These are phyloP conservation scores for Erpetoichthys calabaricus DNA, from an alignment of 2,797 vertebrate genomes.

Conservation along the genomic window DNA sequence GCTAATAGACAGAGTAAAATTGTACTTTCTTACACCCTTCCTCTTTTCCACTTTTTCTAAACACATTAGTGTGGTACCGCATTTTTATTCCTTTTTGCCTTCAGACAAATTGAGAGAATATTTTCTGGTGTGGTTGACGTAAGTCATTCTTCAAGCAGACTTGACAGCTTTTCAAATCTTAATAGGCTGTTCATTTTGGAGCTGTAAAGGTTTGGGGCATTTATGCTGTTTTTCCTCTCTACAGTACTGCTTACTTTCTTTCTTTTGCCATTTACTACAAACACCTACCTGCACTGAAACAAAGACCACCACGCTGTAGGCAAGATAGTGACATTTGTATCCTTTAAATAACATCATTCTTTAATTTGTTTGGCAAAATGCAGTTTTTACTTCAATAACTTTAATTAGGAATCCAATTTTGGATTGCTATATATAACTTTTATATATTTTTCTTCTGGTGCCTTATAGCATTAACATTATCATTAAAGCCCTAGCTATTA, in stretches of 20 bases:
- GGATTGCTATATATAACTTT: no score
- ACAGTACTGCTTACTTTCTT: conserved; percentile 30
- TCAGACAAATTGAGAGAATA: conserved; percentile 68
- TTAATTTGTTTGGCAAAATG: no score
- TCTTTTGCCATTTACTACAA: conserved; percentile 15
- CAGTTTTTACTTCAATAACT: no score
- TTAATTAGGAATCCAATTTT: no score
- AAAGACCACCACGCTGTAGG: no score
- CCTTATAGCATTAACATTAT: no score
- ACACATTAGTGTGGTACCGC: conserved; percentile 16
- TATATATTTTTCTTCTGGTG: no score
- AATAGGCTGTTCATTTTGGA: conserved; percentile 68
- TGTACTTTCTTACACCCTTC: conserved; percentile 44
- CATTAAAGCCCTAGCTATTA: no score
- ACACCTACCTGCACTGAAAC: neutral
- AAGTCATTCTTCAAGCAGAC: conserved; percentile 58
- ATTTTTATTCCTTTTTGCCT: conserved; percentile 31
- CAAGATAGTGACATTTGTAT: no score
- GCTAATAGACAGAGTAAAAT: conserved; percentile 95
- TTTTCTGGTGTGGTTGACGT: conserved; percentile 62
- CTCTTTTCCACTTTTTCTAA: conserved; percentile 30
- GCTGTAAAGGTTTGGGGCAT: conserved; percentile 39
- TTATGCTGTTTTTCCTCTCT: conserved; percentile 21
- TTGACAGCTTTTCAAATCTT: conserved; percentile 73
- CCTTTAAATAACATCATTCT: no score